A percentile compares a stretch with the other conserved stretches of the same genome.
Evolutionary conservation across 2,797 vertebrate genomes (phyloP).

Genomic region (Xyrichtys novacula): DNA sequence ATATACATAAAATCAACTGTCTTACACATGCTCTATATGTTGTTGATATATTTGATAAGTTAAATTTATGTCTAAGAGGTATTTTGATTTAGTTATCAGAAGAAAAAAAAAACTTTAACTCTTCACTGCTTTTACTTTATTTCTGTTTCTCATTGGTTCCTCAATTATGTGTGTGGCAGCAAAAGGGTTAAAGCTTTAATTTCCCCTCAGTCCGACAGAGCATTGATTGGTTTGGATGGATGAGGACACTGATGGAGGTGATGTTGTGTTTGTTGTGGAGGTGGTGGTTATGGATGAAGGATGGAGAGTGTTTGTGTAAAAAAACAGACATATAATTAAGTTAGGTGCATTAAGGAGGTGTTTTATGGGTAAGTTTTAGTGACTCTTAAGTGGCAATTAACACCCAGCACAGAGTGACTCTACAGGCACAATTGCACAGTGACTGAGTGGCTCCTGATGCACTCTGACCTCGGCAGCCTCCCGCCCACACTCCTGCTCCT

Average conservation of each 20-base stretch:
- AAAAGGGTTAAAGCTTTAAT: conserved; percentile 73
- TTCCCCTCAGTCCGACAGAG: conserved; percentile 63
- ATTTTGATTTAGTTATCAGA: no score
- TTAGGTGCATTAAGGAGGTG: neutral
- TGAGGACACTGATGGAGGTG: conserved; percentile 49
- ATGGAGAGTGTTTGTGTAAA: conserved; percentile 8
- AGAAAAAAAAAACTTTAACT: no score
- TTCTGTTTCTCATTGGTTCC: conserved; percentile 13
- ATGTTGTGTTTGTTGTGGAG: conserved; percentile 41
- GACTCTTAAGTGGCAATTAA: conserved; percentile 2
- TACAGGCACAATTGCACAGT: conserved; percentile 19
- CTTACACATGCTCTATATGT: no score
- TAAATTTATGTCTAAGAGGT: no score
- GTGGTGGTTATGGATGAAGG: conserved; percentile 27
- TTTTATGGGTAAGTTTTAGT: conserved; percentile 12
- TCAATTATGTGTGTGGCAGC: conserved; percentile 41
- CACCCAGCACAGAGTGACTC: conserved; percentile 1
- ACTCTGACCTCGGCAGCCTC: conserved; percentile 52
- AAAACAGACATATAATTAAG: neutral
- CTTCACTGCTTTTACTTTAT: neutral
- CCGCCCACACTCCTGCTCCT: conserved; percentile 38
- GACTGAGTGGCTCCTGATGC: conserved; percentile 22
- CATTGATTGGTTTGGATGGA: conserved; percentile 71
- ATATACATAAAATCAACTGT: no score
- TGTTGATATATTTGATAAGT: no score